Evolutionary conservation across 2,797 vertebrate genomes (phyloP).

Genomic region (Siniperca scherzeri): DNA sequence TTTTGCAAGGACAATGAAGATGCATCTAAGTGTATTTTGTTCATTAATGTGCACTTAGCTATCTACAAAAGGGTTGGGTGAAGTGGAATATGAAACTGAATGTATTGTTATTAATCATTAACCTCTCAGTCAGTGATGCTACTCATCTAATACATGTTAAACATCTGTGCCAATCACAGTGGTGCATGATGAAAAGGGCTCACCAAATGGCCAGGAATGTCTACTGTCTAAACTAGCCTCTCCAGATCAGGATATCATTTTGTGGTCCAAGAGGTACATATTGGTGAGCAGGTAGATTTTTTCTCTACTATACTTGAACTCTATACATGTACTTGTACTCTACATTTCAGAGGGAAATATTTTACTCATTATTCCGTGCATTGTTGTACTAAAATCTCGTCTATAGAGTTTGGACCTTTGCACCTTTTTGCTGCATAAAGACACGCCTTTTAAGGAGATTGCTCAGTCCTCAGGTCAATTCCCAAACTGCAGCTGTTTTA

Average conservation of each 20-base stretch:
- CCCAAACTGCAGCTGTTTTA: conserved; percentile 27
- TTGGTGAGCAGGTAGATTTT: not conserved
- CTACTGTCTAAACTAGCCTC: conserved; percentile 38
- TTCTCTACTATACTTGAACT: not conserved
- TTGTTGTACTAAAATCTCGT: not conserved
- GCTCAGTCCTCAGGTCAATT: conserved; percentile 23
- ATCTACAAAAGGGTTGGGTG: conserved; percentile 27
- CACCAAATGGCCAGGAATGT: conserved; percentile 40
- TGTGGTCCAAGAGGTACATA: conserved; percentile 16
- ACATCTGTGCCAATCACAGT: conserved; percentile 46
- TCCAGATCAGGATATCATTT: conserved; percentile 31
- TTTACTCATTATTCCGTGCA: not conserved
- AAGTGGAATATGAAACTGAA: conserved; percentile 56
- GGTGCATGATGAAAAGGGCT: conserved; percentile 18
- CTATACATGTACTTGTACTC: not conserved
- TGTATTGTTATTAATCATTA: conserved; percentile 55
- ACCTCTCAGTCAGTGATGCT: conserved; percentile 54
- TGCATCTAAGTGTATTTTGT: conserved; percentile 43
- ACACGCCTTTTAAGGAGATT: conserved; percentile 15
- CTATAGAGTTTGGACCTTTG: conserved; percentile 11
- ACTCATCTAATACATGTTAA: conserved; percentile 47
- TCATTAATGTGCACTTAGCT: conserved; percentile 36
- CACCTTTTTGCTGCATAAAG: conserved; percentile 8
- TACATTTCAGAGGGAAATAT: not conserved
- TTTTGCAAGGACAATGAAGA: conserved; percentile 54